phyloP scores from a whole-genome alignment of 1,140 invertebrate genomes.

The Pachyrhynchus sulphureomaculatus region DNA sequence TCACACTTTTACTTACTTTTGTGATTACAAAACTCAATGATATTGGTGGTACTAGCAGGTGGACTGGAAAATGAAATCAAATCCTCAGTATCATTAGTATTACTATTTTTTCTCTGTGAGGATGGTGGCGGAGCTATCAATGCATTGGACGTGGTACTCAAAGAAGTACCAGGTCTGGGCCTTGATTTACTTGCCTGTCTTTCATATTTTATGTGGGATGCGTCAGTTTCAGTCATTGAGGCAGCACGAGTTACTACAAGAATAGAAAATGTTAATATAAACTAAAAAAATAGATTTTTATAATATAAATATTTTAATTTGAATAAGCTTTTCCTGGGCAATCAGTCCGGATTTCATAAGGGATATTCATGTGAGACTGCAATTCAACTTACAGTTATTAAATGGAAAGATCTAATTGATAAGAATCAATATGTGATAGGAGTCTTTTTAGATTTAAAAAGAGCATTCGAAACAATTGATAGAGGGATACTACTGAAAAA shows the following conservation, averaged over 20 bases:
- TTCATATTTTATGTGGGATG: conserved; percentile 39
- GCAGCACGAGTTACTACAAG: conserved; percentile 43
- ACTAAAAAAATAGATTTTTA: too few species aligned
- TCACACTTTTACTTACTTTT: conserved; percentile 34
- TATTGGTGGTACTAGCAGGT: conserved; percentile 45
- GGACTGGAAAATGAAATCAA: conserved; percentile 74
- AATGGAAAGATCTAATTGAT: too few species aligned
- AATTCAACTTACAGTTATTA: too few species aligned
- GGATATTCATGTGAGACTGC: too few species aligned
- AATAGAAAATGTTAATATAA: neutral
- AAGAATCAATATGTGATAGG: too few species aligned
- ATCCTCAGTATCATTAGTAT: conserved; percentile 60
- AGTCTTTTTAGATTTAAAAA: too few species aligned
- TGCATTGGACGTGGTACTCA: conserved; percentile 34
- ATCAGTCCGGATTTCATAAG: too few species aligned
- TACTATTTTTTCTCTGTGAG: conserved; percentile 55
- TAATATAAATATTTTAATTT: too few species aligned
- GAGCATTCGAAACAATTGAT: too few species aligned
- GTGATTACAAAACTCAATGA: conserved; percentile 43
- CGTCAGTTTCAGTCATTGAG: conserved; percentile 49
- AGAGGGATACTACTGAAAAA: too few species aligned
- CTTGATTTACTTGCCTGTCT: conserved; percentile 42
- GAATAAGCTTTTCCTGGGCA: too few species aligned
- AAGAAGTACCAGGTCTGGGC: conserved; percentile 41
- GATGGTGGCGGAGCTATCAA: conserved; percentile 59